Conservation (phyloP, 1,140 invertebrate species). For the Drosophila prosaltans region DNA sequence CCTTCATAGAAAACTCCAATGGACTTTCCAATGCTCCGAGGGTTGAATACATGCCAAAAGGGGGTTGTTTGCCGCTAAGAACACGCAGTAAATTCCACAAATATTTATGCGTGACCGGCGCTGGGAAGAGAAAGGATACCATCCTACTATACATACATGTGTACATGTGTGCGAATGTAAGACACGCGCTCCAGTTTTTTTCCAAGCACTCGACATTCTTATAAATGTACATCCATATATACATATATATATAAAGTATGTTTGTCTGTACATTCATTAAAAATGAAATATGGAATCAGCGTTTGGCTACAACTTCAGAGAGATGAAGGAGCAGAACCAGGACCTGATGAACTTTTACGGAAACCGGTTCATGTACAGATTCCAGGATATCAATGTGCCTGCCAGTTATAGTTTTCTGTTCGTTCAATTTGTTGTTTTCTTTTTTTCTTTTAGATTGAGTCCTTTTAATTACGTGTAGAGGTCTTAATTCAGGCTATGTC, state of each 20-base stretch:
- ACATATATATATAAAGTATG: not conserved
- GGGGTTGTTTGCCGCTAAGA: slow-evolving; percentile 1
- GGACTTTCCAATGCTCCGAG: slow-evolving; percentile 20
- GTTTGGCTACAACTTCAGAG: not conserved
- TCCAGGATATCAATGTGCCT: slow-evolving; percentile 1
- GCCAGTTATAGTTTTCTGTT: not conserved
- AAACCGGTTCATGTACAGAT: slow-evolving; percentile 13
- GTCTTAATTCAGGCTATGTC: not conserved
- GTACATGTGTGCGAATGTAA: not conserved
- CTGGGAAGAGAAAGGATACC: slow-evolving; percentile 1
- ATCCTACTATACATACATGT: not conserved
- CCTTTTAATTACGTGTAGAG: slow-evolving; percentile 5
- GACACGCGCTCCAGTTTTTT: slow-evolving; percentile 22
- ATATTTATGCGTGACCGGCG: slow-evolving; percentile 10
- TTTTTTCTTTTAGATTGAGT: not conserved
- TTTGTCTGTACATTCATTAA: slow-evolving; percentile 3
- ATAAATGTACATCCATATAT: not conserved
- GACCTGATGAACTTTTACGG: slow-evolving; percentile 4
- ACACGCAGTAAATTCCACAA: slow-evolving; percentile 2
- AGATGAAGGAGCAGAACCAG: not conserved
- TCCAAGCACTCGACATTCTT: slow-evolving; percentile 11
- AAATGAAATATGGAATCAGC: slow-evolving; percentile 13
- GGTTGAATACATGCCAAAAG: slow-evolving; percentile 1
- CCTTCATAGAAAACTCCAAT: slow-evolving; percentile 6
- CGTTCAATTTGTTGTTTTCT: not conserved